phyloP scores from a whole-genome alignment of 2,888 invertebrate species.

The Diaprepes abbreviatus region DNA sequence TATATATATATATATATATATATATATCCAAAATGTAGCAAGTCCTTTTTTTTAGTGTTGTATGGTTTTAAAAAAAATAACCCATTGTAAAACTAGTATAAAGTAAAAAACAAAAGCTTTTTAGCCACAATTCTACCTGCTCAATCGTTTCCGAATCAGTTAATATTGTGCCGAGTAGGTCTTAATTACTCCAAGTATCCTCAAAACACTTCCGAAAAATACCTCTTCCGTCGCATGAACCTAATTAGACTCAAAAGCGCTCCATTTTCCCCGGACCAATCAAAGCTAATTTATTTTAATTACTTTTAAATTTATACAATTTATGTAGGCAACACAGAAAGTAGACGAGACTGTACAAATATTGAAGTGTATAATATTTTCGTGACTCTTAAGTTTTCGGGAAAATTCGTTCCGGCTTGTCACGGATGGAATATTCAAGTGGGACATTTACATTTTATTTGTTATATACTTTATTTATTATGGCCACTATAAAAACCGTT shows the following conservation, averaged over 20 bases:
- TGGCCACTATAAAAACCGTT: constrained; percentile 1
- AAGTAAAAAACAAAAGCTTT: no score
- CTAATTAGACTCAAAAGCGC: constrained; percentile 11
- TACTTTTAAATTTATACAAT: constrained; percentile 66
- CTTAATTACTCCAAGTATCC: not conserved
- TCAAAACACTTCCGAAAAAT: constrained; percentile 7
- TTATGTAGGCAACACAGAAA: constrained; percentile 45
- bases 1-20: no score
- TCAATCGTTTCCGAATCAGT: not conserved
- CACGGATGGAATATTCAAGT: constrained; percentile 46
- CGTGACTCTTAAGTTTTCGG: constrained; percentile 42
- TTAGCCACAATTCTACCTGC: no score
- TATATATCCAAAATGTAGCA: no score
- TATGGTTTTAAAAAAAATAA: no score
- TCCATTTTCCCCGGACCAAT: constrained; percentile 46
- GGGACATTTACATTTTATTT: constrained; percentile 46
- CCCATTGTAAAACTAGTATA: no score
- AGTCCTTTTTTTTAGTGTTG: no score
- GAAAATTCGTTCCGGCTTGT: constrained; percentile 39
- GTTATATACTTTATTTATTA: constrained; percentile 24
- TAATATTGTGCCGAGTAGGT: not conserved
- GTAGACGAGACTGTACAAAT: constrained; percentile 39
- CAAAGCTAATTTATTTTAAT: constrained; percentile 64
- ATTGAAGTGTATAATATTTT: constrained; percentile 44
- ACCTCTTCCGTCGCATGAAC: constrained; percentile 1